A percentile compares a stretch with the other conserved stretches of the same genome.
phyloP scores from a whole-genome alignment of 2,888 invertebrate genomes.

The Limnephilus rhombicus region DNA sequence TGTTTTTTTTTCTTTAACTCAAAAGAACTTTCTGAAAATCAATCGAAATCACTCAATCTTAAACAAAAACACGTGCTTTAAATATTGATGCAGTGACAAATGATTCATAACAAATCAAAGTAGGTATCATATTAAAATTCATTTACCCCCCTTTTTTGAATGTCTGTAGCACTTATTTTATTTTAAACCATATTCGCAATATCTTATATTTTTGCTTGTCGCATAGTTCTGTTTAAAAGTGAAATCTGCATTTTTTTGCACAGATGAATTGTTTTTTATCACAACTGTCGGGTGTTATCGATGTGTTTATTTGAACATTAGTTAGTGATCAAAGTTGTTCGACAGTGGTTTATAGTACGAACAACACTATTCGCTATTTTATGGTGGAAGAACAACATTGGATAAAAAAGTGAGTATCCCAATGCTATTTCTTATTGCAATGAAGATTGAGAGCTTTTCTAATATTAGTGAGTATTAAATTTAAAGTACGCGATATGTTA shows the following conservation, averaged over 20 bases:
- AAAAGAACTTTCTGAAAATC: background rate
- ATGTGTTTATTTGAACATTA: background rate
- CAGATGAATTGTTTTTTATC: background rate
- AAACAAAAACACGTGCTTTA: background rate
- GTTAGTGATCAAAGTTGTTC: background rate
- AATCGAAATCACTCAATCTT: background rate
- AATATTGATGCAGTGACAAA: background rate
- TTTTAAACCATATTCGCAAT: background rate
- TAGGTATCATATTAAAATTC: background rate
- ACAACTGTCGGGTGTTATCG: background rate
- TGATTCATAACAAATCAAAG: background rate
- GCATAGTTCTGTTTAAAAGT: background rate
- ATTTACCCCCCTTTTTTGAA: background rate
- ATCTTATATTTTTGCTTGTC: background rate
- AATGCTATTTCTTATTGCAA: background rate
- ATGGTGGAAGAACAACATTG: background rate
- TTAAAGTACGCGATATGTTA: background rate
- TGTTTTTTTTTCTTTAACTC: background rate
- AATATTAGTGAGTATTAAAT: background rate
- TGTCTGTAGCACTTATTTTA: background rate
- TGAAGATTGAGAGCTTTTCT: background rate
- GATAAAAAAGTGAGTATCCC: background rate
- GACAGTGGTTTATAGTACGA: background rate
- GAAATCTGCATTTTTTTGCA: background rate
- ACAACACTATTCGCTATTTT: background rate